phyloP scores from a whole-genome alignment of 2,113 vertebrate species.

The Alexandromys fortis region DNA sequence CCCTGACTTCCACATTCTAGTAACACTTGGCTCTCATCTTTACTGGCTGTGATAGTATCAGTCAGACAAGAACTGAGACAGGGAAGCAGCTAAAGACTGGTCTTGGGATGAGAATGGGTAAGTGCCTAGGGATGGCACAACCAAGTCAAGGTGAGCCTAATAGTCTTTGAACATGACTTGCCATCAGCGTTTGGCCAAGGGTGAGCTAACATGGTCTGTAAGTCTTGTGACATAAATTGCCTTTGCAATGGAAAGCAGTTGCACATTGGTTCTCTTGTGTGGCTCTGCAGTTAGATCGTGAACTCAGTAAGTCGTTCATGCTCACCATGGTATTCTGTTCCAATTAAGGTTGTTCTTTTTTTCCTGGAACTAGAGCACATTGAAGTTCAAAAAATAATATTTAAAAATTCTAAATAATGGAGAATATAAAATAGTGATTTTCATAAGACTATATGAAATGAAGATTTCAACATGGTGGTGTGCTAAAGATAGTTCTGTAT shows the following conservation, averaged over 20 bases:
- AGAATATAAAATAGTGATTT: neutral
- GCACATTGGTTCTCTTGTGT: neutral
- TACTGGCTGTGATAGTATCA: neutral
- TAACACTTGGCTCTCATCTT: neutral
- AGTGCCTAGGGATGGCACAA: neutral
- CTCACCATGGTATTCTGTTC: neutral
- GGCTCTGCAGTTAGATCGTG: neutral
- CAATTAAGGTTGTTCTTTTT: neutral
- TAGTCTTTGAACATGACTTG: neutral
- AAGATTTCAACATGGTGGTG: neutral
- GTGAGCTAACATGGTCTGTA: neutral
- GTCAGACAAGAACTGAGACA: neutral
- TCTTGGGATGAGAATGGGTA: neutral
- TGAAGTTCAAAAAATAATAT: constrained; percentile 9
- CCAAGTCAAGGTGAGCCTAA: neutral
- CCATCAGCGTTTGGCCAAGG: neutral
- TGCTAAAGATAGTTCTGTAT: neutral
- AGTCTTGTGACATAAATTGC: neutral
- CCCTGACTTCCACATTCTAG: neutral
- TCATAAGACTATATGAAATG: neutral
- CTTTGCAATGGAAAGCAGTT: neutral
- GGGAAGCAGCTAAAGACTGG: neutral
- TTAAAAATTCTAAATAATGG: neutral
- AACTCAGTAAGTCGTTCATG: neutral
- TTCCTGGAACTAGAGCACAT: neutral